phyloP scores from a whole-genome alignment of 2,888 invertebrate genomes.

The Pardosa pseudoannulata region DNA sequence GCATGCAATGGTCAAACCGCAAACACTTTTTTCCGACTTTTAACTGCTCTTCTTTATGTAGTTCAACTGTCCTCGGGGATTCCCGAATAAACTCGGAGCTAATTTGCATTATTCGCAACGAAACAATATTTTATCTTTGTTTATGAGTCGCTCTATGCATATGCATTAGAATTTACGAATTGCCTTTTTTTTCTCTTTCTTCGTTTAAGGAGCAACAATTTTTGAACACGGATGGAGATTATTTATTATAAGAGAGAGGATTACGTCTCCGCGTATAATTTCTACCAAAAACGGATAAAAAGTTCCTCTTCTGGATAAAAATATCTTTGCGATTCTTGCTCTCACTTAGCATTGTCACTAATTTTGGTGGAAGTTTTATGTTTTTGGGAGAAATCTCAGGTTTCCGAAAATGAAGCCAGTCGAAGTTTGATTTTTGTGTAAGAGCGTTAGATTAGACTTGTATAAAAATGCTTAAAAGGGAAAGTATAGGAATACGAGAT shows the following conservation, averaged over 20 bases:
- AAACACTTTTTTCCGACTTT: background rate
- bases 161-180: slow-evolving; percentile 4
- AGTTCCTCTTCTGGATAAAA: background rate
- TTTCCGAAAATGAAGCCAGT: background rate
- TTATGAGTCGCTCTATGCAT: slow-evolving; percentile 11
- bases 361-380: background rate
- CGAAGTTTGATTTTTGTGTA: too few relatives aligned
- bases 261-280: background rate
- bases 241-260: background rate
- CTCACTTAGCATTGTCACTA: background rate
- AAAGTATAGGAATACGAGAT: too few relatives aligned
- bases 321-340: background rate
- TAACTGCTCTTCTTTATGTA: slow-evolving; percentile 6
- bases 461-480: too few relatives aligned
- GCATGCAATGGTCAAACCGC: slow-evolving; percentile 7
- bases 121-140: slow-evolving; percentile 19
- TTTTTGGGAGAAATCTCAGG: background rate
- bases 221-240: background rate
- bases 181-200: background rate
- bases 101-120: slow-evolving; percentile 12
- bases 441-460: too few relatives aligned
- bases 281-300: background rate
- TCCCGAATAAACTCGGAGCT: background rate
- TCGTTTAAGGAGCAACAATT: slow-evolving; percentile 7
- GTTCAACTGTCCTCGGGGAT: slow-evolving; percentile 2